These are phyloP conservation scores for Tetraneura akinire DNA, from an alignment of 1,140 invertebrate species.

Conservation along the genomic window DNA sequence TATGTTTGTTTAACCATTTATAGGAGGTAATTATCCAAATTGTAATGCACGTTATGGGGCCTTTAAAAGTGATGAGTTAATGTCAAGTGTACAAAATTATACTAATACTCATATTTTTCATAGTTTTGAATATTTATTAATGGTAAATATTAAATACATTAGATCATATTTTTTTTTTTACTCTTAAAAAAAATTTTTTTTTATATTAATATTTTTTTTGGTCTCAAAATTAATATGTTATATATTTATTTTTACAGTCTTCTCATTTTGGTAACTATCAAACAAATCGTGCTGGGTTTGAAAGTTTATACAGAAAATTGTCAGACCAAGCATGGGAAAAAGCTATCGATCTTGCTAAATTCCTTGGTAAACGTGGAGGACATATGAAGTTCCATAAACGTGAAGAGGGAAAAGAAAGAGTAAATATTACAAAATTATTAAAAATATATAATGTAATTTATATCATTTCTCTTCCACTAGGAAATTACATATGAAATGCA, in stretches of 20 bases:
- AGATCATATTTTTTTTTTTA: too few species aligned
- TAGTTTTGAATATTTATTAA: conserved; percentile 73
- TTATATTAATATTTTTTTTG: too few species aligned
- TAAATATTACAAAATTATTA: conserved; percentile 19
- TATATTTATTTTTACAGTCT: conserved; percentile 59
- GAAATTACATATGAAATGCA: conserved; percentile 51
- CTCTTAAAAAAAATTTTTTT: too few species aligned
- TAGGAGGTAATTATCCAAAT: conserved; percentile 58
- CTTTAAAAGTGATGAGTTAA: conserved; percentile 59
- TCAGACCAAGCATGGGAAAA: conserved; percentile 76
- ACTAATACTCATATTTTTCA: conserved; percentile 68
- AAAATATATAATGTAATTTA: background rate
- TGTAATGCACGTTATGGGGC: conserved; percentile 73
- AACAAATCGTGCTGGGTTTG: conserved; percentile 74
- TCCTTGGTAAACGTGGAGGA: conserved; percentile 72
- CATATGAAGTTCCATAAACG: conserved; percentile 59
- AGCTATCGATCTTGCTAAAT: conserved; percentile 74
- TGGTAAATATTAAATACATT: conserved; percentile 58
- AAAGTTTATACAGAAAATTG: conserved; percentile 70
- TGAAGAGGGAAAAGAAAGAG: background rate
- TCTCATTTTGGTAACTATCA: conserved; percentile 77
- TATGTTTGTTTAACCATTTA: conserved; percentile 49
- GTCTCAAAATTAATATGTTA: too few species aligned
- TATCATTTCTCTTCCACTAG: background rate
- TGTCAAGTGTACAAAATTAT: conserved; percentile 64